Evolutionary conservation across 2,797 vertebrate genomes (phyloP), one percentile per base, ranked within the genome.

Genomic region (Rhinella marina): DNA sequence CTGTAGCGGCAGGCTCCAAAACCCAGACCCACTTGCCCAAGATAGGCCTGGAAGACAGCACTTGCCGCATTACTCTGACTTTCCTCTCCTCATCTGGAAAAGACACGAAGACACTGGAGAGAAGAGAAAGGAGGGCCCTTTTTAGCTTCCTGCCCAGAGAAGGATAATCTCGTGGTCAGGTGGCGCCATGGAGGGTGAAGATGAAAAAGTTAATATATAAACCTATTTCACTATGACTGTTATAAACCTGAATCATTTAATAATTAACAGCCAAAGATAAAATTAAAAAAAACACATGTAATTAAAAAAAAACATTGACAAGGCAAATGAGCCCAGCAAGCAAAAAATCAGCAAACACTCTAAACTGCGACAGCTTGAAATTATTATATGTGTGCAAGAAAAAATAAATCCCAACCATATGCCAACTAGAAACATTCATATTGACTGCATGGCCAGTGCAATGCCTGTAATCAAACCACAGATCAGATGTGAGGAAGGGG

Each of bases 151-250:
- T 41, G 41, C 41, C 41, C 41, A 0, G 41, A 41, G 41, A 6
- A 41, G 41, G 41, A 41, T 41, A 41, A 41, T 41, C 41, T 41
- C 41, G 5, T 41, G 41, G 41, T 5, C 41, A 41, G 41, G 41
- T 41, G 41, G 4, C 41, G 41, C 7, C 41, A 41, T 41, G 41
- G 41, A 5, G 41, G 48, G 21, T 48, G 12, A 50, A 5, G 50
- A 54, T 50, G 75, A 17, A 76, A 48, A 76, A 76, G 48, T 77
- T 77, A 77, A 54, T 54, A 54, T 25, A 77, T 10, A 77, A 77
- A 72, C 70, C 16, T 21, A 73, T 48, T 73, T 52, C 19, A 13
- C n/a, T 77, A 13, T 77, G 50, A 54, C 50, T 16, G 50, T 54
- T 54, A 54, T 77, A 77, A 77, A 48, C 41, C 17, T 48, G 9